Evolutionary conservation across 2,888 invertebrate species (phyloP), one percentile per base, ranked within the genome.

Genomic region (Sclerodermus sp.): DNA sequence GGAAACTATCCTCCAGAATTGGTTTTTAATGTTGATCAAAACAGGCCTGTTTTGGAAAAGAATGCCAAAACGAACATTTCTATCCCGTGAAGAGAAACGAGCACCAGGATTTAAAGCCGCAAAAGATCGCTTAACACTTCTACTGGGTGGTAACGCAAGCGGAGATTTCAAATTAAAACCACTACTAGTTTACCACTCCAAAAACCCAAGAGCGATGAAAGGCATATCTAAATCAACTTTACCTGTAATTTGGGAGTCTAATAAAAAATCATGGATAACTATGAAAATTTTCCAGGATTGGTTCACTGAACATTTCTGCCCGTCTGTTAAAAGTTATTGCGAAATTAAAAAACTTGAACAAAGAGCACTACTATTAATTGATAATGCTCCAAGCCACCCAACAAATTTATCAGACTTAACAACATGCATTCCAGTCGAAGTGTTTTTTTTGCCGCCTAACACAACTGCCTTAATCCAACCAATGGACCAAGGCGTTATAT

Each of bases 401-500:
- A 42, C 45, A 9, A 32, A 50, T 42, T 37, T 42, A 12, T 46
- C 51, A 18, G 40, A 49, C 12, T 45, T 57, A 29, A 45, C n/a
- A 42, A 47, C 39, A 42, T 53, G 41, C 49, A 45, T 45, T 51
- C 51, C 38, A 46, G 53, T 59, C 17, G 47, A 46, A 50, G 50
- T 54, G 16, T 41, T 37, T 30, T 61, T 57, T 43, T 42, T 60
- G 17, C 57, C 58, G 16, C 57, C 47, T 36, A 64, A 64, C 52
- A 66, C 61, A 12, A 61, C 59, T 36, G 57, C 55, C 15, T 37
- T 64, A 36, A 42, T 66, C 37, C 65, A 66, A 53, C 60, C 62
- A 41, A 49, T 64, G 54, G 55, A 65, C 46, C 63, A 67, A 55
- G 59, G 60, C 17, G 63, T 61, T 42, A 62, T 63, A 51, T 45